Evolutionary conservation across 2,888 invertebrate genomes (phyloP), one percentile per base, ranked within the genome.

Genomic region (Luperina nickerlii): DNA sequence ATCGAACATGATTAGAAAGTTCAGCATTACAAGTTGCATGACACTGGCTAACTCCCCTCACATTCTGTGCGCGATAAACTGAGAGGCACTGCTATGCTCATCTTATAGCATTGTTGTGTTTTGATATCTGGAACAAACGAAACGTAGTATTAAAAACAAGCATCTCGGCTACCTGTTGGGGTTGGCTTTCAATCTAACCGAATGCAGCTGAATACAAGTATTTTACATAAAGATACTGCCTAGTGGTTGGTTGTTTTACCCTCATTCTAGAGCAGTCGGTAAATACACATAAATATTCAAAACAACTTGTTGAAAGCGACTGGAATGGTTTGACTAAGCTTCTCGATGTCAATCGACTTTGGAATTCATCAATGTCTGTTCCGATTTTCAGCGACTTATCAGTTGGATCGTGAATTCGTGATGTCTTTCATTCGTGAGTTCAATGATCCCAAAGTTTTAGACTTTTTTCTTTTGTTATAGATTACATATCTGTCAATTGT

Each of bases 1-100:
- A 97, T 98, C 98, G 97, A 98, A 98, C 98, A 98, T 98, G 97
- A 98, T 98, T 96, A 98, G 97, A 93, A 98, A 98, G 97, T 98
- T 98, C 97, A 98, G 97, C 97, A 98, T 98, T 98, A 98, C 97
- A 94, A 98, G 97, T 97, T 98, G 98, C 98, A 98, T 98, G 97
- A 91, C 92, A 92, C 91, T 89, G 87, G 86, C 90, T 88, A 91
- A 77, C 88, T 88, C 90, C 87, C 92, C 92, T 96, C 94, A 94
- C 96, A 96, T 96, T 94, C 94, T 96, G 95, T 90, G 93, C 89
- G 88, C 87, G 88, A 87, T 82, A 79, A 42, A 76, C 74, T 76
- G 70, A 69, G 78, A 86, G 79, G 81, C 83, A 80, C 80, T 79
- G 79, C 84, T 88, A 81, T 87, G 84, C 77, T 85, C 89, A 88